These are phyloP conservation scores for Drosophila seguyi DNA, from an alignment of 1,140 invertebrate species.

Conservation along the genomic window DNA sequence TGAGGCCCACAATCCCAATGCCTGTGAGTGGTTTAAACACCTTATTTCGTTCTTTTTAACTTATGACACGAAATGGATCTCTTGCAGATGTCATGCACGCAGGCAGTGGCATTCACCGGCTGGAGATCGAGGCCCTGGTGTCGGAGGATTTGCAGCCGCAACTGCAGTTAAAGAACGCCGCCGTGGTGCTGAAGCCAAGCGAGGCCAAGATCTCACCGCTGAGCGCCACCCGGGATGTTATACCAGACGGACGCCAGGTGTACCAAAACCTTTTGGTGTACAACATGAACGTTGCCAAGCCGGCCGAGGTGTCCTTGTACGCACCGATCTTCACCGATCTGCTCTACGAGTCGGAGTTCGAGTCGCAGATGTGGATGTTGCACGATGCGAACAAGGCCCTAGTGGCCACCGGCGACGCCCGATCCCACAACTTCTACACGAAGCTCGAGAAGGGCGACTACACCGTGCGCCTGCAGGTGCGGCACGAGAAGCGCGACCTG, in stretches of 20 bases:
- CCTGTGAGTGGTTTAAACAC: conserved; percentile 74
- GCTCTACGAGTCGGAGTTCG: conserved; percentile 97
- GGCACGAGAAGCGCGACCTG: conserved; percentile 94
- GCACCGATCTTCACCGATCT: conserved; percentile 93
- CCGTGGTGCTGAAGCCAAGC: conserved; percentile 92
- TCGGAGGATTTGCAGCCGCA: conserved; percentile 92
- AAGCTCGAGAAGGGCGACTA: conserved; percentile 99
- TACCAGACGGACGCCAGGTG: conserved; percentile 94
- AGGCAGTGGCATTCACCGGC: conserved; percentile 90
- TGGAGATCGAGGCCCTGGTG: conserved; percentile 90
- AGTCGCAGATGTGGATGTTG: conserved; percentile 98
- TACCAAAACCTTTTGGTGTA: conserved; percentile 96
- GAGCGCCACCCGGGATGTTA: conserved; percentile 90
- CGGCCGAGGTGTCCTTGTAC: conserved; percentile 90
- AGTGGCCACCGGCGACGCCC: conserved; percentile 94
- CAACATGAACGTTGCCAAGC: conserved; percentile 92
- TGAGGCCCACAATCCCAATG: conserved; percentile 87
- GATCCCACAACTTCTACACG: conserved; percentile 91
- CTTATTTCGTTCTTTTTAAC: neutral
- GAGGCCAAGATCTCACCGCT: conserved; percentile 93
- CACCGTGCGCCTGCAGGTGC: conserved; percentile 92
- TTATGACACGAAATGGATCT: neutral
- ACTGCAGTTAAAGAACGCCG: conserved; percentile 91
- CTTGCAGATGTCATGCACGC: conserved; percentile 88
- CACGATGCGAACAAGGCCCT: conserved; percentile 97